A percentile compares a stretch with the other conserved stretches of the same genome.
Evolutionary conservation across 1,140 invertebrate genomes (phyloP).

Genomic region (Hetaerina americana): DNA sequence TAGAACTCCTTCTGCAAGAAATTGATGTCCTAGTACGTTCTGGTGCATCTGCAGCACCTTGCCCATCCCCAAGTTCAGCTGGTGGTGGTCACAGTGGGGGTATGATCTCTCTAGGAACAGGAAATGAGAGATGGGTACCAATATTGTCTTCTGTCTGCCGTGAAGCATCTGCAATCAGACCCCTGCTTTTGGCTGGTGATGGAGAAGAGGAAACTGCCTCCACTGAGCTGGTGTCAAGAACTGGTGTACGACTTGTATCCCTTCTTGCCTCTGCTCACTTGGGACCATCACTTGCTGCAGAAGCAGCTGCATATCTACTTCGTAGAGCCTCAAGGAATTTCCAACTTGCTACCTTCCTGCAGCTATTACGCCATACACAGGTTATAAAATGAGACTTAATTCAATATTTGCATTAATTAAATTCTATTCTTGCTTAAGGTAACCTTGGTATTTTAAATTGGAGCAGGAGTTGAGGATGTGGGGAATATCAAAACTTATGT

Average conservation of each 20-base stretch:
- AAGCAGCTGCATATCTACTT: slow-evolving; percentile 26
- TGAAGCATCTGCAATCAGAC: slow-evolving; percentile 13
- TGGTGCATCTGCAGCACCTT: slow-evolving; percentile 18
- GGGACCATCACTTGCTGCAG: slow-evolving; percentile 2
- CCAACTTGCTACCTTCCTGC: slow-evolving; percentile 34
- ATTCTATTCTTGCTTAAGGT: too few relatives aligned
- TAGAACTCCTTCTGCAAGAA: slow-evolving; percentile 42
- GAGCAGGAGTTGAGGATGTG: too few relatives aligned
- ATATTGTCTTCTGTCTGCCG: slow-evolving; percentile 15
- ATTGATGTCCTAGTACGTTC: slow-evolving; percentile 36
- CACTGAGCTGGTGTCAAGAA: slow-evolving; percentile 6
- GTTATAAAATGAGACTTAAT: too few relatives aligned
- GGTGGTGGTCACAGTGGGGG: slow-evolving; percentile 24
- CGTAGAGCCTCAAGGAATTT: slow-evolving; percentile 28
- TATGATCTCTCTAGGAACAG: slow-evolving; percentile 28
- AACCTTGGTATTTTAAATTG: too few relatives aligned
- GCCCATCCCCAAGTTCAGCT: neutral
- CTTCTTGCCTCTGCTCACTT: slow-evolving; percentile 23
- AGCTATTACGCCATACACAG: slow-evolving; percentile 17
- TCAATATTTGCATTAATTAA: too few relatives aligned
- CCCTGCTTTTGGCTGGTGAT: slow-evolving; percentile 15
- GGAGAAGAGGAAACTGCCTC: neutral
- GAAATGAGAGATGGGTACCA: slow-evolving; percentile 11
- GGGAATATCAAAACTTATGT: too few relatives aligned
- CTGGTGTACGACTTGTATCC: slow-evolving; percentile 15